Conservation (phyloP, 1,140 invertebrate genomes). For the Kradibia gibbosae region DNA sequence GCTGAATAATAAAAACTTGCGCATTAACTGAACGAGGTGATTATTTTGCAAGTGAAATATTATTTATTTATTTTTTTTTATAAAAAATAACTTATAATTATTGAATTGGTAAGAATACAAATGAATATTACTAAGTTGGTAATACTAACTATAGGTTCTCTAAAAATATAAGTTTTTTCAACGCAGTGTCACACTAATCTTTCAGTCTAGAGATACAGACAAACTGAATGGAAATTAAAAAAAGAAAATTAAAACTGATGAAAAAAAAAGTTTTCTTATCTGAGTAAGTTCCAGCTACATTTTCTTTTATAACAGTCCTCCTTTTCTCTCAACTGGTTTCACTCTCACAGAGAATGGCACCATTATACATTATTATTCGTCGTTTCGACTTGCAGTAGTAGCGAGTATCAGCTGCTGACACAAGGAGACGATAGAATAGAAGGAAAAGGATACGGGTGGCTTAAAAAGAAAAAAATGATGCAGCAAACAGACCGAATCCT, state of each 20-base stretch:
- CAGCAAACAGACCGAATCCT: not conserved
- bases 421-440: not conserved
- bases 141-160: not conserved
- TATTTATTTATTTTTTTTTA: too few relatives aligned
- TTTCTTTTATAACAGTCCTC: slow-evolving; percentile 24
- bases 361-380: slow-evolving; percentile 52
- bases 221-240: slow-evolving; percentile 16
- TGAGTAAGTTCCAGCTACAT: not conserved
- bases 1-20: too few relatives aligned
- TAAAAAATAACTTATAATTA: not conserved
- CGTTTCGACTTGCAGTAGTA: slow-evolving; percentile 27
- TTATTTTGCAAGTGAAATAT: not conserved
- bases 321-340: slow-evolving; percentile 20
- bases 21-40: too few relatives aligned
- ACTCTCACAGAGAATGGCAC: slow-evolving; percentile 47
- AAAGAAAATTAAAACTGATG: slow-evolving; percentile 13
- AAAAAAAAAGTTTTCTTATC: slow-evolving; percentile 20
- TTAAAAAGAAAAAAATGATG: not conserved
- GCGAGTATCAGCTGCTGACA: not conserved
- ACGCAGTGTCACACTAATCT: not conserved
- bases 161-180: not conserved
- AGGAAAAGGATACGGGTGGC: not conserved
- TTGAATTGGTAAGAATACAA: not conserved
- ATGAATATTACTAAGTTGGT: not conserved
- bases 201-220: not conserved